Base-by-base conservation (phyloP, 1,140 invertebrate species). In the Meloidogyne chitwoodi region DNA sequence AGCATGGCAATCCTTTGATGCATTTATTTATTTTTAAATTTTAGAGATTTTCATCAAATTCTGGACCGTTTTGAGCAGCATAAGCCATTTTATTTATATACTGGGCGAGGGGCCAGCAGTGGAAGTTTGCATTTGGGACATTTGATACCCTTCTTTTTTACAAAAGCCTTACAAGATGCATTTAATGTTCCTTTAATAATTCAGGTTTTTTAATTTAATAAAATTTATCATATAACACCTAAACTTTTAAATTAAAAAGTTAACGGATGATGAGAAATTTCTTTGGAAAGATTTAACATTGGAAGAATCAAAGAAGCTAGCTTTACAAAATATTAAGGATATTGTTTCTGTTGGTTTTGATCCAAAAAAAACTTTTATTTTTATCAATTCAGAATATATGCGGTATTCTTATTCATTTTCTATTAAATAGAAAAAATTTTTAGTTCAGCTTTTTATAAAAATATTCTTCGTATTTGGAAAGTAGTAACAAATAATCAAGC, bases 281-380 rank as follows among this genome's bases (percentile, higher is more conserved):
- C 90, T 98, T 82, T 99, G 96, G 96, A 97, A 94, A 88, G 94
- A 98, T 88, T 88, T 99, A 31, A 92, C 92, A 77, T 85, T 98
- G 26, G 95, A 99, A 84, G 92, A 97, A 79, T 91, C 93, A 0
- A 91, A 93, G 61, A 91, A 92, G 87, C 90, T 98, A 85, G 92
- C 94, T 0, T 90, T 91, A 76, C 92, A 94, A 86, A 99, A 99
- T 90, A 92, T 93, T 0, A 98, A 96, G 89, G 96, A 99, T 88
- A 99, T 99, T 68, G 96, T 99, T 81, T 94, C 96, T 14, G 92
- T 93, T 85, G 96, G 96, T n/a, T 99, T 99, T 89, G 93, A 98
- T 89, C 84, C 91, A 0, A 90, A 94, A 2, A 99, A 98, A 83
- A 99, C 97, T 0, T 99, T 99, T 87, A 96, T 99, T 77, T 99